A percentile compares a stretch with the other conserved stretches of the same genome.
These are phyloP conservation scores for Drosophila atripex DNA, from an alignment of 2,888 invertebrate species.

Conservation along the genomic window DNA sequence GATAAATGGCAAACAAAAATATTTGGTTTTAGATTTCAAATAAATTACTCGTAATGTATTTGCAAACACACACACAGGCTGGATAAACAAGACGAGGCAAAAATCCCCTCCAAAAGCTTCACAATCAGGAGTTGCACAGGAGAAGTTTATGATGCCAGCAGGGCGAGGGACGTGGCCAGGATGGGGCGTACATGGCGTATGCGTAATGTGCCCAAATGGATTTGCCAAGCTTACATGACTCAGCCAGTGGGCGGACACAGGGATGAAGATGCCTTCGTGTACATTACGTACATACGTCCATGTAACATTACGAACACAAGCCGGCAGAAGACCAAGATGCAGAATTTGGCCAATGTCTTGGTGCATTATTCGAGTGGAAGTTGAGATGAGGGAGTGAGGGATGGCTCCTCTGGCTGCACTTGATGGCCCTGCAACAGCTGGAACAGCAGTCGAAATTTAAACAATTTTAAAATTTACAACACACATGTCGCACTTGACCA, in stretches of 20 bases:
- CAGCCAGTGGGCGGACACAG: constrained; percentile 5
- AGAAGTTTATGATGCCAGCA: constrained; percentile 25
- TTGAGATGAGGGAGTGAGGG: not conserved
- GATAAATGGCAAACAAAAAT: constrained; percentile 9
- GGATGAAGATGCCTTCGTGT: not conserved
- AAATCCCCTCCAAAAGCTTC: constrained; percentile 14
- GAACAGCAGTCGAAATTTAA: constrained; percentile 62
- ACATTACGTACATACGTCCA: not conserved
- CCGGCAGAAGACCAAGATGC: constrained; percentile 33
- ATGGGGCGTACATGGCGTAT: constrained; percentile 64
- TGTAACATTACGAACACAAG: constrained; percentile 35
- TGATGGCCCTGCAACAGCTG: constrained; percentile 80
- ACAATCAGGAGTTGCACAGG: constrained; percentile 11
- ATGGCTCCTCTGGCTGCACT: constrained; percentile 58
- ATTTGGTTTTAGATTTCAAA: constrained; percentile 7
- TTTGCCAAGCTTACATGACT: constrained; percentile 30
- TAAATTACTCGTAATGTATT: constrained; percentile 11
- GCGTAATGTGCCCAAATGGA: constrained; percentile 65
- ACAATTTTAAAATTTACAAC: constrained; percentile 76
- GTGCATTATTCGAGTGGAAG: constrained; percentile 52
- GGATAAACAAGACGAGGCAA: constrained; percentile 1
- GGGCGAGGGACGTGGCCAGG: constrained; percentile 19
- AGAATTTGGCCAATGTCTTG: constrained; percentile 60
- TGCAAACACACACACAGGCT: constrained; percentile 8
- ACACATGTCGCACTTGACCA: constrained; percentile 52